Evolutionary conservation across 2,888 invertebrate genomes (phyloP).

Genomic region (Athalia rosae): DNA sequence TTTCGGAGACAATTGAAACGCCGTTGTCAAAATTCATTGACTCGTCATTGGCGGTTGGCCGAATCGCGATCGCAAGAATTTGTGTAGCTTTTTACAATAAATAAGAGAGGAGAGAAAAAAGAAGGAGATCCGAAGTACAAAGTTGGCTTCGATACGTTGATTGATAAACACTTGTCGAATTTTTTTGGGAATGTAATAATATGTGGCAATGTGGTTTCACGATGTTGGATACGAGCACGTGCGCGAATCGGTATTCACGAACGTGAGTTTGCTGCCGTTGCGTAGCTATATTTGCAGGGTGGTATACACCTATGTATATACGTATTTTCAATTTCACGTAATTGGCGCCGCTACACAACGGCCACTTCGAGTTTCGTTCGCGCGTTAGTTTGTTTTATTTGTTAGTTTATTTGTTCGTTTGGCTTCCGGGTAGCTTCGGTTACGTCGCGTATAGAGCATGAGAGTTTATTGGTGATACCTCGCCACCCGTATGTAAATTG

Average conservation of each 20-base stretch:
- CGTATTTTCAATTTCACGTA: conserved; percentile 63
- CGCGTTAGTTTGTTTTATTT: conserved; percentile 15
- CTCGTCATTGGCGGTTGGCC: too few relatives aligned
- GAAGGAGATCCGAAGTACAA: not conserved
- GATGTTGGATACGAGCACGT: too few relatives aligned
- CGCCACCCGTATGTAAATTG: conserved; percentile 49
- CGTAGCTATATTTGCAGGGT: conserved; percentile 14
- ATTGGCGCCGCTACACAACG: conserved; percentile 54
- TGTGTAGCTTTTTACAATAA: too few relatives aligned
- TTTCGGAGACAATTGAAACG: too few relatives aligned
- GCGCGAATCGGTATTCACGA: not conserved
- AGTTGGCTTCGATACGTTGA: too few relatives aligned
- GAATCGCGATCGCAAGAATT: too few relatives aligned
- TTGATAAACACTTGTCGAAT: too few relatives aligned
- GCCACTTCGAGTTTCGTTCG: conserved; percentile 15
- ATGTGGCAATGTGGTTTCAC: too few relatives aligned
- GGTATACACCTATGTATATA: not conserved
- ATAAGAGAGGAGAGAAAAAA: too few relatives aligned
- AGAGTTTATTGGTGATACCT: conserved; percentile 60
- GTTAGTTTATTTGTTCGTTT: not conserved
- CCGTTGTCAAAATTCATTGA: too few relatives aligned
- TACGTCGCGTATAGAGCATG: conserved; percentile 44
- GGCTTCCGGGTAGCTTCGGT: conserved; percentile 56
- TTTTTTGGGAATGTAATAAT: too few relatives aligned
- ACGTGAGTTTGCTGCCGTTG: too few relatives aligned